phyloP scores from a whole-genome alignment of 2,888 invertebrate genomes.

The Drosophila rellima region DNA sequence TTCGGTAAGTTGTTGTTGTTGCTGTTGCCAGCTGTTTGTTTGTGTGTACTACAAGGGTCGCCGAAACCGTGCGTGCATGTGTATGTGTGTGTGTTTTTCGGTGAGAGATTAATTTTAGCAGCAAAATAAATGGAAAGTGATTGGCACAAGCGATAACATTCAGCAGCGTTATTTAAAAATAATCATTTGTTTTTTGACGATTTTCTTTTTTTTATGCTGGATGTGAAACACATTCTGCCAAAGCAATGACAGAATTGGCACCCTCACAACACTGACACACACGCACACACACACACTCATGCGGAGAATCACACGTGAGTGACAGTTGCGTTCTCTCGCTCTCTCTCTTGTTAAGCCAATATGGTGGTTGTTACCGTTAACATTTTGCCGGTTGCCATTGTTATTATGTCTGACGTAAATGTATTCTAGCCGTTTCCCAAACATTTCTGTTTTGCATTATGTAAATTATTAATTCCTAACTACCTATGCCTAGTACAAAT shows the following conservation, averaged over 20 bases:
- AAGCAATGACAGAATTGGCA: constrained; percentile 35
- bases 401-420: constrained; percentile 54
- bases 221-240: constrained; percentile 36
- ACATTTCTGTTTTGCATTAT: constrained; percentile 37
- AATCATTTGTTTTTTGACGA: constrained; percentile 30
- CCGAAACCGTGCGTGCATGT: constrained; percentile 22
- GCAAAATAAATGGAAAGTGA: constrained; percentile 70
- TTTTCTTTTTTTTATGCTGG: constrained; percentile 30
- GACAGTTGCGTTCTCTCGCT: constrained; percentile 36
- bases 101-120: constrained; percentile 68
- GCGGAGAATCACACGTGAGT: constrained; percentile 38
- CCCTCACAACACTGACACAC: constrained; percentile 42
- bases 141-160: constrained; percentile 39
- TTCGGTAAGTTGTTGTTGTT: constrained; percentile 64
- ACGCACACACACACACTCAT: constrained; percentile 17
- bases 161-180: constrained; percentile 38
- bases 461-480: constrained; percentile 44
- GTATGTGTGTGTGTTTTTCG: constrained; percentile 27
- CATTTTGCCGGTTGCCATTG: constrained; percentile 66
- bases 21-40: constrained; percentile 70
- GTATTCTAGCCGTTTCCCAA: constrained; percentile 37
- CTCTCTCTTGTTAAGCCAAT: constrained; percentile 28
- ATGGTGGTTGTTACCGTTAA: constrained; percentile 72
- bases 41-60: constrained; percentile 53
- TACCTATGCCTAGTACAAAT: constrained; percentile 16